Percentiles rank a stretch among this genome's conserved stretches.
These are phyloP conservation scores for Philereme vetulata DNA, from an alignment of 2,888 invertebrate genomes.

Conservation along the genomic window DNA sequence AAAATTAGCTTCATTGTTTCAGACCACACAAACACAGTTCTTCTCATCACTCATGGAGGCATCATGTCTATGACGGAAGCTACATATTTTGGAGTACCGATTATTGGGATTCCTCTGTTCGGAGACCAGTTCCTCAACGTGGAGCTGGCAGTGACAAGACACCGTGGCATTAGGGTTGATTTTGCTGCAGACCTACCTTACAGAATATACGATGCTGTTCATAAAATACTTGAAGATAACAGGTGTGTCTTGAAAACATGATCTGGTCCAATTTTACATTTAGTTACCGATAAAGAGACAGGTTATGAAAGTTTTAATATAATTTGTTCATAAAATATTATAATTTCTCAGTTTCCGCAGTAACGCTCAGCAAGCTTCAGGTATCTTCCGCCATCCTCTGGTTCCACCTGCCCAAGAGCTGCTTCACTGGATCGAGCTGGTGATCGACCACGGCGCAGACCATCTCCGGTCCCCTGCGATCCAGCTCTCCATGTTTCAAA, in stretches of 20 bases:
- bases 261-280: too few species aligned
- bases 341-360: conserved; percentile 44
- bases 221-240: conserved; percentile 48
- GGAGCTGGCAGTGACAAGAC: conserved; percentile 42
- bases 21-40: conserved; percentile 57
- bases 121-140: conserved; percentile 55
- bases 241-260: conserved; percentile 41
- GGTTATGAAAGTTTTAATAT: too few species aligned
- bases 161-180: conserved; percentile 49
- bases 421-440: conserved; percentile 52
- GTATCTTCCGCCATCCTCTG: conserved; percentile 42
- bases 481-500: conserved; percentile 43
- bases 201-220: conserved; percentile 48
- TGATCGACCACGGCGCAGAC: conserved; percentile 44
- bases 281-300: too few species aligned
- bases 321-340: too few species aligned
- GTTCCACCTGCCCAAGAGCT: conserved; percentile 48
- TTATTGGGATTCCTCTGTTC: conserved; percentile 53
- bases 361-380: conserved; percentile 46
- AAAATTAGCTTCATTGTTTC: conserved; percentile 9
- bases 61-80: conserved; percentile 53
- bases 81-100: conserved; percentile 55
- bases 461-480: conserved; percentile 55
- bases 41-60: conserved; percentile 55
- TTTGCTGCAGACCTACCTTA: conserved; percentile 45